Evolutionary conservation across 2,797 vertebrate species (phyloP).

Genomic region (Anolis apletophallus): DNA sequence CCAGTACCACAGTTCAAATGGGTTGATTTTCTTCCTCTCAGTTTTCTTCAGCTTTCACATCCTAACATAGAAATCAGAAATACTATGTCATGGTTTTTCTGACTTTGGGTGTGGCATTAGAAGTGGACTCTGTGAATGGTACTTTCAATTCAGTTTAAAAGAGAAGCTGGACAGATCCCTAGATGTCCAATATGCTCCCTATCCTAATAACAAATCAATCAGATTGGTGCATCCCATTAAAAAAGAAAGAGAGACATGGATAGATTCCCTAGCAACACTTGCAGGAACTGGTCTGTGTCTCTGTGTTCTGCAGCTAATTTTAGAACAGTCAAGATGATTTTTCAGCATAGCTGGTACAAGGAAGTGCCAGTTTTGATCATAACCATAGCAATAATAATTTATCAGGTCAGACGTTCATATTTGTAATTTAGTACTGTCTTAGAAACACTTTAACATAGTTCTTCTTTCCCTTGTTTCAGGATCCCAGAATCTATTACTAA

Average conservation of each 20-base stretch:
- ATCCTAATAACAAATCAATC: not conserved
- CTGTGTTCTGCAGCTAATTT: not conserved
- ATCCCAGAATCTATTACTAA: not conserved
- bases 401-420: not conserved
- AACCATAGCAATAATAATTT: not conserved
- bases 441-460: not conserved
- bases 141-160: not conserved
- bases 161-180: not conserved
- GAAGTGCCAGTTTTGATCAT: not conserved
- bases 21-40: no score
- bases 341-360: conserved; percentile 24
- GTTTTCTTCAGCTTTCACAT: no score
- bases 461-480: not conserved
- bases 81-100: no score
- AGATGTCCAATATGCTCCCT: not conserved
- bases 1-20: no score
- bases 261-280: conserved; percentile 7
- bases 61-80: no score
- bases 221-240: not conserved
- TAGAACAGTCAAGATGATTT: conserved; percentile 33
- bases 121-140: not conserved
- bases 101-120: not conserved
- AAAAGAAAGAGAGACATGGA: not conserved
- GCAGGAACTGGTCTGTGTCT: not conserved
- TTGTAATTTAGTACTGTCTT: not conserved